Percentiles rank a stretch among this genome's conserved stretches.
Evolutionary conservation across 2,113 vertebrate genomes (phyloP).

Genomic region (Elgaria multicarinata): DNA sequence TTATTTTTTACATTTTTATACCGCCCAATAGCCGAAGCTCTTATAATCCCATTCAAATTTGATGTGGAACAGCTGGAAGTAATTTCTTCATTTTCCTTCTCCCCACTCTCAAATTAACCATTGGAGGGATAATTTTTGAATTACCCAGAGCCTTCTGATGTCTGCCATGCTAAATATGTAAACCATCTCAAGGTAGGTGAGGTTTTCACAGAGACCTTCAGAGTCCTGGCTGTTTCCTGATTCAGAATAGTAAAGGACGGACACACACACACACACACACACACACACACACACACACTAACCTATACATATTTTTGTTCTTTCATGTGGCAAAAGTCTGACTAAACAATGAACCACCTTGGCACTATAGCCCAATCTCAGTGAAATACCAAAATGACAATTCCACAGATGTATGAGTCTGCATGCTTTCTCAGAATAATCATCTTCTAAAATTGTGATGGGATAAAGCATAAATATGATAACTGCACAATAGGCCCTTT

Average conservation of each 20-base stretch:
- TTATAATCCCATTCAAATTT: slow-evolving; percentile 51
- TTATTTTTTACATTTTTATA: too few species aligned
- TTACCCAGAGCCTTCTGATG: slow-evolving; percentile 56
- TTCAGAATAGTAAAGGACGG: slow-evolving; percentile 18
- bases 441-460: slow-evolving; percentile 46
- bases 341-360: slow-evolving; percentile 58
- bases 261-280: too few species aligned
- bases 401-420: slow-evolving; percentile 58
- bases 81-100: slow-evolving; percentile 43
- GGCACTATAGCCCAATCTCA: slow-evolving; percentile 49
- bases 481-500: neutral
- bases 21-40: too few species aligned
- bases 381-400: slow-evolving; percentile 53
- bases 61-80: slow-evolving; percentile 37
- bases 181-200: slow-evolving; percentile 36
- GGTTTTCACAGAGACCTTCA: slow-evolving; percentile 32
- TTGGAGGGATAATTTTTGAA: slow-evolving; percentile 54
- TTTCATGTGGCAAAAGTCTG: slow-evolving; percentile 47
- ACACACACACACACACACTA: too few species aligned
- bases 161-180: slow-evolving; percentile 35
- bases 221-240: slow-evolving; percentile 28
- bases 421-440: slow-evolving; percentile 48
- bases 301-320: neutral
- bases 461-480: slow-evolving; percentile 34
- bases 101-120: slow-evolving; percentile 37